A percentile compares a stretch with the other conserved stretches of the same genome.
These are phyloP conservation scores for Drosophila monieri DNA, from an alignment of 2,888 invertebrate species.

Conservation along the genomic window DNA sequence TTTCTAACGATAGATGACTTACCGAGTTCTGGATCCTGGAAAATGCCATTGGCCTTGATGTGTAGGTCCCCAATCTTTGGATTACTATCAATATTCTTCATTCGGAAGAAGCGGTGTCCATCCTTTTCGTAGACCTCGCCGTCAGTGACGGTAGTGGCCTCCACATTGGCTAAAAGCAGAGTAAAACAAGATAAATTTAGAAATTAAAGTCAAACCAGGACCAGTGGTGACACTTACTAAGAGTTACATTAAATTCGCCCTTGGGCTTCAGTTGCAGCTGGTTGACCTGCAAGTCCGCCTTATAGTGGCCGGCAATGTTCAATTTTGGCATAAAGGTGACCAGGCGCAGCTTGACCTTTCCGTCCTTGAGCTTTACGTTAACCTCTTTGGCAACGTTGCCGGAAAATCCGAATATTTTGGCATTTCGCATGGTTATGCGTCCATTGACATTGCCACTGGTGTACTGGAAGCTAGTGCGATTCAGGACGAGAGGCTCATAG, in stretches of 20 bases:
- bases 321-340: conserved; percentile 86
- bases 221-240: conserved; percentile 85
- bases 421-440: conserved; percentile 84
- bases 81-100: conserved; percentile 86
- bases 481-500: conserved; percentile 80
- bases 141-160: conserved; percentile 67
- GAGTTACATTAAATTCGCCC: conserved; percentile 86
- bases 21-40: conserved; percentile 88
- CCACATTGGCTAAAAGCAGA: conserved; percentile 69
- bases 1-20: conserved; percentile 23
- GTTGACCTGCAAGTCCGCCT: conserved; percentile 87
- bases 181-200: background rate
- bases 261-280: conserved; percentile 86
- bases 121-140: conserved; percentile 85
- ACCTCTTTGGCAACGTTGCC: conserved; percentile 85
- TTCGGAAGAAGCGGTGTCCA: conserved; percentile 85
- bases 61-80: conserved; percentile 87
- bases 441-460: conserved; percentile 72
- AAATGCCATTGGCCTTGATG: conserved; percentile 86
- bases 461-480: conserved; percentile 75
- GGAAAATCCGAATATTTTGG: conserved; percentile 85
- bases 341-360: conserved; percentile 73
- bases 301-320: conserved; percentile 86
- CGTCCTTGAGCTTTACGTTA: conserved; percentile 84
- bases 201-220: background rate